A percentile compares a stretch with the other conserved stretches of the same genome.
Evolutionary conservation across 2,113 vertebrate genomes (phyloP).

Genomic region (Myodes glareolus): DNA sequence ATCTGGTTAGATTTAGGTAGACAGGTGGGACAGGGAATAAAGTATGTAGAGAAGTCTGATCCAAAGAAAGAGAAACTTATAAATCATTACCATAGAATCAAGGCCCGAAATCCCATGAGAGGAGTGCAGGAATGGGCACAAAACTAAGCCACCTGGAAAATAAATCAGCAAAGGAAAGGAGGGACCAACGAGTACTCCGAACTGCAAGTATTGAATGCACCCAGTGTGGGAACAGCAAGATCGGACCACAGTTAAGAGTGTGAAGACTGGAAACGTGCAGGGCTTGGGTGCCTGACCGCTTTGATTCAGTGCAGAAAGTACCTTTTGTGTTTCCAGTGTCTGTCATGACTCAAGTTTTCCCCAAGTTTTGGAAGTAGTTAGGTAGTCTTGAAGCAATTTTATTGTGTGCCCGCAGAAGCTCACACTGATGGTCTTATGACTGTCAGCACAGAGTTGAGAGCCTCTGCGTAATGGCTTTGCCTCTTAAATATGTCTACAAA

Average conservation of each 20-base stretch:
- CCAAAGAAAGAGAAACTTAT: background rate
- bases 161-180: background rate
- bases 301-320: background rate
- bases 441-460: background rate
- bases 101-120: background rate
- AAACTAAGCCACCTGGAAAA: background rate
- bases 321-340: background rate
- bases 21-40: background rate
- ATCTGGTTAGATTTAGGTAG: background rate
- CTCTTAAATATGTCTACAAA: background rate
- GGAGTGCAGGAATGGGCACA: background rate
- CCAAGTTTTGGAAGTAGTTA: background rate
- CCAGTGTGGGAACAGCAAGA: background rate
- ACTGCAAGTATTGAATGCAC: background rate
- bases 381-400: background rate
- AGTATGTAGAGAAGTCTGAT: background rate
- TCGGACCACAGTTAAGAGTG: background rate
- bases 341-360: background rate
- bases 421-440: background rate
- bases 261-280: background rate
- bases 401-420: background rate
- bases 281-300: background rate
- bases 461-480: background rate
- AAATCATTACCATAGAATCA: background rate
- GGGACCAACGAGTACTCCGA: background rate